Evolutionary conservation across 2,888 invertebrate species (phyloP), one percentile per base, ranked within the genome.

Genomic region (Notodromas monacha): DNA sequence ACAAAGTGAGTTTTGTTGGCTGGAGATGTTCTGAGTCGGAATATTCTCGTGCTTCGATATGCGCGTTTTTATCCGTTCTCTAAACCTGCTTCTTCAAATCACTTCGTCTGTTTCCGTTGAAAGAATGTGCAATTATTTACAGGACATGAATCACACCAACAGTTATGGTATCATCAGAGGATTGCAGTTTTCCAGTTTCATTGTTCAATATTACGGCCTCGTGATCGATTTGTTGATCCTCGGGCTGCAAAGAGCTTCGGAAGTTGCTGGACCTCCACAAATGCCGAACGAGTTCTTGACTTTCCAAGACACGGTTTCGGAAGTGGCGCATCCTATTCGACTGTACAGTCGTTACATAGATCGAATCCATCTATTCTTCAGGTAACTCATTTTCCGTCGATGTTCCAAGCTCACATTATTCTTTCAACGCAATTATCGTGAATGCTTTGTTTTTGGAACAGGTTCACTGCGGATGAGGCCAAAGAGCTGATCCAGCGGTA

Each of bases 121-220:
- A n/a, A n/a, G n/a, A n/a, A n/a, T n/a, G n/a, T n/a, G n/a, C n/a
- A n/a, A n/a, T n/a, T n/a, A n/a, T n/a, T 40, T 41, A 4, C 44
- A 66, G 63, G 96, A 99, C 48, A 99, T 99, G 96, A 96, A 96
- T 52, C 96, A 99, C 51, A 92, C 89, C 0, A 99, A 99, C 63
- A 86, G 89, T 41, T 99, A 96, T 48, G 96, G 96, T 34, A 84
- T 89, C 34, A 81, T 89, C 42, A 61, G 92, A 30, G 96, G 96
- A n/a, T 58, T 99, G 11, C 96, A 99, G 50, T 99, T 99, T 55
- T 81, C 92, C 0, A 96, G 92, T 0, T 99, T 99, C 52, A 73
- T 99, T 38, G 86, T 89, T 0, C 89, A 96, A 52, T 99, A 89
- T 55, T 99, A 96, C 47, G 96, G 96, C 1, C 55, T 99, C 10